Evolutionary conservation across 2,797 vertebrate genomes (phyloP).

Genomic region (Sebastes cheni): DNA sequence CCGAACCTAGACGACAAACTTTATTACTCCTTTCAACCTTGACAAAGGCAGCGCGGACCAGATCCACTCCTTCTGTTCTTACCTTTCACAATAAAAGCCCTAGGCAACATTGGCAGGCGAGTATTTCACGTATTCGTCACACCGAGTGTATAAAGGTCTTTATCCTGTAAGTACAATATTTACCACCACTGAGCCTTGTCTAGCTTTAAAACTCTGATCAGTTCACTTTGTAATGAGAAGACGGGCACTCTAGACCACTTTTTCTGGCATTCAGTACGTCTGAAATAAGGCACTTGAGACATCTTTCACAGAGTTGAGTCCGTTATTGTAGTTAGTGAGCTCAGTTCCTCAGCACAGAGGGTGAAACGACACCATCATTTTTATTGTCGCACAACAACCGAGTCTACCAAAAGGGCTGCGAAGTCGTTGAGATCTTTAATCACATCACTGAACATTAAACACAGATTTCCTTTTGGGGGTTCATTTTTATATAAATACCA

Average conservation of each 20-base stretch:
- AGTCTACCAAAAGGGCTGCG: background rate
- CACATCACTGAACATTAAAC: constrained; percentile 1
- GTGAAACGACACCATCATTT: background rate
- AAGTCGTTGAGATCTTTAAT: constrained; percentile 13
- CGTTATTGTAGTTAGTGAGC: background rate
- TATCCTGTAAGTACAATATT: background rate
- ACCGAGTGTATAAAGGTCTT: background rate
- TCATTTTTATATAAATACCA: background rate
- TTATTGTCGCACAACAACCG: background rate
- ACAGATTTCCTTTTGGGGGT: background rate
- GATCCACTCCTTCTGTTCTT: no score
- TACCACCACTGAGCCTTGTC: background rate
- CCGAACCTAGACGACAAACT: no score
- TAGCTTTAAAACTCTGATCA: background rate
- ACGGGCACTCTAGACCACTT: background rate
- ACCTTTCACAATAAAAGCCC: no score
- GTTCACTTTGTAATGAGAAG: background rate
- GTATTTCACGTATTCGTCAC: no score
- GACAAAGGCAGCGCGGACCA: no score
- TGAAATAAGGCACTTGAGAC: background rate
- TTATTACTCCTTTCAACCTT: rapidly evolving
- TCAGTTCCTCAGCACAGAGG: background rate
- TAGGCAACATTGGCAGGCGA: no score
- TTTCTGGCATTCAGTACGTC: background rate
- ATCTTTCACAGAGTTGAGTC: background rate